These are phyloP conservation scores for Melanotaenia maccullochi DNA, from an alignment of 2,797 vertebrate species.

Conservation along the genomic window DNA sequence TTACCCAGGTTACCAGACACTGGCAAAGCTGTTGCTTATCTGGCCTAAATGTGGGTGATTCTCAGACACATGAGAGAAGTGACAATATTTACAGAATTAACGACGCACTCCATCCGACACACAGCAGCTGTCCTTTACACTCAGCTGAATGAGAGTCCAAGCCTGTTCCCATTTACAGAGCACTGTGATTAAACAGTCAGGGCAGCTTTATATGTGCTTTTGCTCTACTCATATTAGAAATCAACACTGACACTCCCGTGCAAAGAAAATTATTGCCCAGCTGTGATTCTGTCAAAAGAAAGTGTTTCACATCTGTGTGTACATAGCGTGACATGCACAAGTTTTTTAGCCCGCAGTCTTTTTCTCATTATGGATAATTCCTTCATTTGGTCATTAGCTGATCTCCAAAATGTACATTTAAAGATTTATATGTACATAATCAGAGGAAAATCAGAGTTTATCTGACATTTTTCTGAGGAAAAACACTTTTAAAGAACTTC, in stretches of 20 bases:
- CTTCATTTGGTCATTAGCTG: neutral
- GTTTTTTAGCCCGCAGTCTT: too few relatives aligned
- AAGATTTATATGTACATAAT: too few relatives aligned
- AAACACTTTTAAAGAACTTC: neutral
- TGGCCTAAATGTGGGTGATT: constrained; percentile 80
- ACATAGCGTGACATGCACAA: neutral
- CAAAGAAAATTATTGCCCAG: constrained; percentile 49
- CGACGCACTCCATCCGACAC: constrained; percentile 69
- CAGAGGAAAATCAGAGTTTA: too few relatives aligned
- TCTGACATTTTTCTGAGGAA: too few relatives aligned
- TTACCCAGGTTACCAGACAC: constrained; percentile 54
- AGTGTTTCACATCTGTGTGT: neutral
- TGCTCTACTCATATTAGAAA: constrained; percentile 58
- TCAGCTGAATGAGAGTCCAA: constrained; percentile 77
- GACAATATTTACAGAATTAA: constrained; percentile 83
- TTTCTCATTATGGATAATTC: neutral
- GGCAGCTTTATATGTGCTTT: constrained; percentile 69
- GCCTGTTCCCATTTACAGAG: constrained; percentile 54
- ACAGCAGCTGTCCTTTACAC: constrained; percentile 81
- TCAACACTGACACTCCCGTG: constrained; percentile 64
- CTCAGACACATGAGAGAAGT: constrained; percentile 75
- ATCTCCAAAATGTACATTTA: too few relatives aligned
- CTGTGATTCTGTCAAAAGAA: neutral
- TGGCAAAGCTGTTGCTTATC: constrained; percentile 62
- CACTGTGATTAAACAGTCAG: constrained; percentile 58